A percentile compares a stretch with the other conserved stretches of the same genome.
Conservation (phyloP, 2,113 vertebrate genomes). For the Scartelaos histophorus region DNA sequence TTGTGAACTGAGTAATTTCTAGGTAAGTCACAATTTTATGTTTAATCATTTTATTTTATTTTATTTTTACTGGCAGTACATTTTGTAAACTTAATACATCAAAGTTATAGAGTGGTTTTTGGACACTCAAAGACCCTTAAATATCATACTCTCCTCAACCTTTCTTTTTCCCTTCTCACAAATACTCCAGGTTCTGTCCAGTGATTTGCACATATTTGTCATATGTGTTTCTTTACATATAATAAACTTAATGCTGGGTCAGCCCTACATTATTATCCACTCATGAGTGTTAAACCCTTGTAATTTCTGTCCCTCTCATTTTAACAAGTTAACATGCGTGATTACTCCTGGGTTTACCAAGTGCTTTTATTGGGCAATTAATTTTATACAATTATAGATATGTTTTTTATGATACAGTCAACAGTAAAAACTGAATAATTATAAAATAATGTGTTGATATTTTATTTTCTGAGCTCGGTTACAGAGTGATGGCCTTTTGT, state of each 20-base stretch:
- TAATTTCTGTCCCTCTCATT: background rate
- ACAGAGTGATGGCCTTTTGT: conserved; percentile 42
- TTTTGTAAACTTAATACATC: too few species aligned
- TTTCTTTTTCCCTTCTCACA: too few species aligned
- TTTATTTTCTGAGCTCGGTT: conserved; percentile 15
- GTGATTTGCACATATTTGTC: too few species aligned
- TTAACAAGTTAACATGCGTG: background rate
- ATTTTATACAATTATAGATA: background rate
- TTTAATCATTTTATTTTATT: background rate
- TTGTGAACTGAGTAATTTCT: background rate
- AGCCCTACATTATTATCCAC: too few species aligned
- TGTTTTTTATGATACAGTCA: background rate
- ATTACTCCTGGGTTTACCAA: background rate
- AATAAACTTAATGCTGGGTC: too few species aligned
- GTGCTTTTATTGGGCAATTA: background rate
- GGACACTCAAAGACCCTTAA: too few species aligned
- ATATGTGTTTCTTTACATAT: too few species aligned
- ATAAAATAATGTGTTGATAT: background rate
- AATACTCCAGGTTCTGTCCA: too few species aligned
- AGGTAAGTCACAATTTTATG: background rate
- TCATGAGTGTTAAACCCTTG: background rate
- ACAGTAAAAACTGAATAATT: background rate
- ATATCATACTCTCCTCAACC: too few species aligned
- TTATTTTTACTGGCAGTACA: too few species aligned
- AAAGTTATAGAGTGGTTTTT: too few species aligned